These are phyloP conservation scores for Cygnus olor DNA, from an alignment of 2,797 vertebrate species.

Conservation along the genomic window DNA sequence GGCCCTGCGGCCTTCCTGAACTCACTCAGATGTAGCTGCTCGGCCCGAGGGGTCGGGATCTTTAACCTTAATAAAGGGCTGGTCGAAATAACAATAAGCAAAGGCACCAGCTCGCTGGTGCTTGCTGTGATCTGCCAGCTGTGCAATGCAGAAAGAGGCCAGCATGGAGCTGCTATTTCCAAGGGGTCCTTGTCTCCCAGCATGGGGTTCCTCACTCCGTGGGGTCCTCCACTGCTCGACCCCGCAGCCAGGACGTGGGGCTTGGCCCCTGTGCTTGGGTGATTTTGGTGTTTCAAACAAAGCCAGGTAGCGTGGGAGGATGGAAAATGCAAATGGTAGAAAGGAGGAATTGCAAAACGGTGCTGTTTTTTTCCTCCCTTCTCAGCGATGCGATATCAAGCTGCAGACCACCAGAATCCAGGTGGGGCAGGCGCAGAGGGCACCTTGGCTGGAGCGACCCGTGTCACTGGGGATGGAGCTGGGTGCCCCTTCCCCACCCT, in stretches of 20 bases:
- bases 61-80: not conserved
- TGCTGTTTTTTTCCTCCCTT: not conserved
- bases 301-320: not conserved
- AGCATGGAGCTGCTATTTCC: not conserved
- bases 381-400: not conserved
- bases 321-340: not conserved
- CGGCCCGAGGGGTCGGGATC: not conserved
- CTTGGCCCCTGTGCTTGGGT: not conserved
- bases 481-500: not conserved
- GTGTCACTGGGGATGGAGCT: not conserved
- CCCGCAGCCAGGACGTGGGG: fast-evolving
- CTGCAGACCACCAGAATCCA: not conserved
- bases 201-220: fast-evolving
- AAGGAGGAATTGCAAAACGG: not conserved
- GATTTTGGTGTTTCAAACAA: not conserved
- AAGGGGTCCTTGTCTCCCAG: not conserved
- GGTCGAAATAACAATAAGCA: not conserved
- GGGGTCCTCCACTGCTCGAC: not conserved
- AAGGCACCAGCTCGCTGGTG: not conserved
- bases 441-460: not conserved
- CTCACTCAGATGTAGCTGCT: not conserved
- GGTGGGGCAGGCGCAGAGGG: no score
- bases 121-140: not conserved
- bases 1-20: conserved; percentile 1
- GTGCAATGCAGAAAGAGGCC: not conserved